Base-by-base conservation (phyloP, 92 coral and sea anemone species). In the Heliopora coerulea region DNA sequence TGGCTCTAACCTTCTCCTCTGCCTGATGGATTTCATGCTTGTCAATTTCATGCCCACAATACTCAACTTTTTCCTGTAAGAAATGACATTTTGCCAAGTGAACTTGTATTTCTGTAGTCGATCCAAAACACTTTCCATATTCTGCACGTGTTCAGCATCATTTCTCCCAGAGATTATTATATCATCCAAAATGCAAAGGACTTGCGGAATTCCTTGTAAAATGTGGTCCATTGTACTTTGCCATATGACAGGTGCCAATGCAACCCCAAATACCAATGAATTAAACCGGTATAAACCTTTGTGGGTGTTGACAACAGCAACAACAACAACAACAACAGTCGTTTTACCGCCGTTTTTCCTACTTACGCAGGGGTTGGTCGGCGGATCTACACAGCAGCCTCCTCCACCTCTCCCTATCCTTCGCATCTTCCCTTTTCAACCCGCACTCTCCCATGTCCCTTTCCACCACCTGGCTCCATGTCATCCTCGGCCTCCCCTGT, bases 161-260 rank as follows among this genome's bases (percentile, higher is more conserved):
- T 62, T 60, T 50, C 52, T 49, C 21, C 88, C 83, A 0, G 86
- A 82, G 3, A 87, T 56, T 8, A 87, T 59, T 6, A 83, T 83
- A 59, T 87, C 84, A 28, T 86, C 90, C 6, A 78, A 56, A 34
- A 65, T 78, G 54, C 90, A 86, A 49, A 59, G 81, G 19, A 63
- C 79, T 2, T 78, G 61, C 5, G 35, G 30, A 20, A 87, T 52
- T 8, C 88, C 88, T 63, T 80, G 84, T 8, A 87, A 50, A 12
- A 84, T 65, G 49, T 70, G 78, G 26, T 84, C 84, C 86, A 84
- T 87, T 18, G 88, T 69, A 26, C 77, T 40, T 68, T 83, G 87
- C 87, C 87, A 86, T 11, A 86, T 42, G 14, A 78, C 87, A 14
- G 80, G 85, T 13, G 83, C 84, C 9, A 87, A 86, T 13, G 90